phyloP scores from a whole-genome alignment of 2,113 vertebrate species.

The Motacilla alba region DNA sequence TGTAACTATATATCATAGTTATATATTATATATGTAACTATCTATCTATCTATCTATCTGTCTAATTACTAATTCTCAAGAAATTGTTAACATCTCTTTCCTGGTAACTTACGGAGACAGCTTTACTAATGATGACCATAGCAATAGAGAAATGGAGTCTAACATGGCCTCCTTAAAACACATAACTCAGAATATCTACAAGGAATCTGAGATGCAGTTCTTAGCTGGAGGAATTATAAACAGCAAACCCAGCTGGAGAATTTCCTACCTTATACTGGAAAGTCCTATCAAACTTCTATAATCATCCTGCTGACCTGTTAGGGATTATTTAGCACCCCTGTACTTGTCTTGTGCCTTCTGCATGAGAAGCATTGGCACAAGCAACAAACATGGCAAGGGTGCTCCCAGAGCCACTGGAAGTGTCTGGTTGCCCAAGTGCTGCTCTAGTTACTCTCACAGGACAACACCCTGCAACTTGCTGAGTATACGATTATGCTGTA shows the following conservation, averaged over 20 bases:
- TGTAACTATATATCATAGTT: neutral
- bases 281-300: neutral
- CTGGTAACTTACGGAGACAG: neutral
- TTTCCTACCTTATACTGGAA: neutral
- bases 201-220: neutral
- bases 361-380: neutral
- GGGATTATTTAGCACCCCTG: neutral
- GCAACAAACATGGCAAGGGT: neutral
- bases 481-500: neutral
- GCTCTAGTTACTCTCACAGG: neutral
- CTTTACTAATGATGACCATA: neutral
- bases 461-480: neutral
- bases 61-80: neutral
- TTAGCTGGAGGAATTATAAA: neutral
- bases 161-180: neutral
- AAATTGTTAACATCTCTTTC: neutral
- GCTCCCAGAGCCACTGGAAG: neutral
- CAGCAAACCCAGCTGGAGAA: neutral
- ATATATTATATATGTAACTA: neutral
- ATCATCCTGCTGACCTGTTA: neutral
- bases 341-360: neutral
- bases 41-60: neutral
- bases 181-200: neutral
- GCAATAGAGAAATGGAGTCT: neutral
- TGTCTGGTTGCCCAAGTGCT: neutral